Evolutionary conservation across 2,113 vertebrate species (phyloP), one percentile per base, ranked within the genome.

Genomic region (Daphoenositta chrysoptera): DNA sequence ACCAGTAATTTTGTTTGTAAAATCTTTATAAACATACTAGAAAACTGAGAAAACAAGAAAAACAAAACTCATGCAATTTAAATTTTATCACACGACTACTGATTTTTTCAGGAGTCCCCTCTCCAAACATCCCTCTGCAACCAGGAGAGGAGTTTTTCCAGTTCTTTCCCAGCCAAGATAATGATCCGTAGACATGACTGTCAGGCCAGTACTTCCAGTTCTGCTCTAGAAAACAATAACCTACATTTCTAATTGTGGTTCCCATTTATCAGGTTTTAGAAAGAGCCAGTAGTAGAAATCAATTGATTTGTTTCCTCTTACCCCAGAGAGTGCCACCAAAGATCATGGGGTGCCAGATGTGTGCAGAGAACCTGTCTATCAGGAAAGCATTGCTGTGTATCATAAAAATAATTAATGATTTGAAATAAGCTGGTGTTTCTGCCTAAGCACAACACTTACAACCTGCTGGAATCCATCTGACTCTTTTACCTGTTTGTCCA

Each of bases 41-140:
- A 37, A 79, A 64, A 64, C 20, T 8, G 5, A 11, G 13, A 15
- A 73, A 40, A 47, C 1, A 75, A 60, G 8, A 77, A 83, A 89
- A 66, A 9, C 8, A 7, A 26, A 88, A 28, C 4, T 85, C 3
- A 4, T 7, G 3, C 10, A 72, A 13, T 45, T 69, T 60, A 73
- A 23, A 8, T 65, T 48, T 30, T 31, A 51, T 20, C 45, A 61
- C 0, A 0, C 77, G 17, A 72, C 31, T n/a, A 33, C 4, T 14
- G 54, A 72, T 50, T 69, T 72, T 63, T 9, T 33, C n/a, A 81
- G 47, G 26, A 47, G 3, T 27, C 84, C 19, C 39, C 35, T 57
- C 64, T 75, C n/a, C 40, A 86, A 83, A 64, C 6, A 21, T 37
- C 42, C 15, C 16, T 75, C 33, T 70, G 17, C 5, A 30, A 85